Conservation (phyloP, 2,797 vertebrate genomes). For the Decapterus maruadsi region DNA sequence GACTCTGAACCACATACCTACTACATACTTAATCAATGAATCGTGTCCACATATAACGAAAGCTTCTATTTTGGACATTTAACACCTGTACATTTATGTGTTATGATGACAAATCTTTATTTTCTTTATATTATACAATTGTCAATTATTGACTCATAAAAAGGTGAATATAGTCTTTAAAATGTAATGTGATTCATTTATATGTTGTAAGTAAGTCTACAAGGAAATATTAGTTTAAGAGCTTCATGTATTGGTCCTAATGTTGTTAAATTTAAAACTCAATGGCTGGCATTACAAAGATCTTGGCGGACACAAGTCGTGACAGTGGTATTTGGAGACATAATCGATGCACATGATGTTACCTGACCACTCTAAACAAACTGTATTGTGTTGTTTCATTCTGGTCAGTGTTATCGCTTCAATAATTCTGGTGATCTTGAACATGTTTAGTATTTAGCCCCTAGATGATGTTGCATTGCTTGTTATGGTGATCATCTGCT, state of each 20-base stretch:
- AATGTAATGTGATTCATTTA: not conserved
- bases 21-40: not conserved
- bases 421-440: no score
- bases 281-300: not conserved
- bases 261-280: not conserved
- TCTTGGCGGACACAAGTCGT: not conserved
- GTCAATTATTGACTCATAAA: not conserved
- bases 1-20: slow-evolving; percentile 14
- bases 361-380: not conserved
- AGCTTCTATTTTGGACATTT: not conserved
- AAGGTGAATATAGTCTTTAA: not conserved
- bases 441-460: not conserved
- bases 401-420: not conserved
- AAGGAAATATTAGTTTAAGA: not conserved
- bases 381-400: not conserved
- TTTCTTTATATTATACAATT: no score
- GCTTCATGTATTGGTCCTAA: not conserved
- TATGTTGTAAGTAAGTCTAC: not conserved
- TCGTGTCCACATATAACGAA: not conserved
- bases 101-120: no score
- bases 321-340: not conserved
- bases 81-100: not conserved
- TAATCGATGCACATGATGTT: not conserved
- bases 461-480: not conserved
- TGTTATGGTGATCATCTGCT: not conserved